Conservation (phyloP, 2,888 invertebrate genomes). For the Alentia gelatinosa region DNA sequence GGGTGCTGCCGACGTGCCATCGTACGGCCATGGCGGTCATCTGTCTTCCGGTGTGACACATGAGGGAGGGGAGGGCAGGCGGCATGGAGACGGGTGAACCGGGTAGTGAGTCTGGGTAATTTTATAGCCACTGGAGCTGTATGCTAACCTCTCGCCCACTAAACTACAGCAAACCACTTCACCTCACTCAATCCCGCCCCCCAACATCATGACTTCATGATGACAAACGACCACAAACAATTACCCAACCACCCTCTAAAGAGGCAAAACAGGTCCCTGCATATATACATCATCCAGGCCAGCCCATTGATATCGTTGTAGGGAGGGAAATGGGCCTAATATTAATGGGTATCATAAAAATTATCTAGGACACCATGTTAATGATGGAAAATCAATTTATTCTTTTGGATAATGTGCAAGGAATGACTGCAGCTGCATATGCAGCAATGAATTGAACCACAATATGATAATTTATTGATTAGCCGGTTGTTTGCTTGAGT, state of each 20-base stretch:
- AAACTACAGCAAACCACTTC: not conserved
- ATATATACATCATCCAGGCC: not conserved
- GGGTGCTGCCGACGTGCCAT: not conserved
- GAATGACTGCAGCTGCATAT: too few relatives aligned
- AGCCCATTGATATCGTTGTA: not conserved
- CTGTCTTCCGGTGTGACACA: not conserved
- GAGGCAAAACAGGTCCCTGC: not conserved
- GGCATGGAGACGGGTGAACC: not conserved
- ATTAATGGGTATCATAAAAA: too few relatives aligned
- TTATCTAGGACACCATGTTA: too few relatives aligned
- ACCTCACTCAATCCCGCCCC: not conserved
- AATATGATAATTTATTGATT: too few relatives aligned
- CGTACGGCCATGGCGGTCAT: not conserved
- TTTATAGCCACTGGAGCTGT: not conserved
- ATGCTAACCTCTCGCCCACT: not conserved
- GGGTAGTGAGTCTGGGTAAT: not conserved
- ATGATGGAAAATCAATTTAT: too few relatives aligned
- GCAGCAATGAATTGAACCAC: too few relatives aligned
- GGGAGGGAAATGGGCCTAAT: not conserved
- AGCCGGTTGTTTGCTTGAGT: too few relatives aligned
- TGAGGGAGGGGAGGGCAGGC: not conserved
- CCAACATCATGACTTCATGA: not conserved
- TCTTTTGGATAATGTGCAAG: too few relatives aligned
- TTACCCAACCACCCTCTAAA: not conserved
- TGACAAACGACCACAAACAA: not conserved